Evolutionary conservation across 2,888 invertebrate species (phyloP), one percentile per base, ranked within the genome.

Genomic region (Urechis unicinctus): DNA sequence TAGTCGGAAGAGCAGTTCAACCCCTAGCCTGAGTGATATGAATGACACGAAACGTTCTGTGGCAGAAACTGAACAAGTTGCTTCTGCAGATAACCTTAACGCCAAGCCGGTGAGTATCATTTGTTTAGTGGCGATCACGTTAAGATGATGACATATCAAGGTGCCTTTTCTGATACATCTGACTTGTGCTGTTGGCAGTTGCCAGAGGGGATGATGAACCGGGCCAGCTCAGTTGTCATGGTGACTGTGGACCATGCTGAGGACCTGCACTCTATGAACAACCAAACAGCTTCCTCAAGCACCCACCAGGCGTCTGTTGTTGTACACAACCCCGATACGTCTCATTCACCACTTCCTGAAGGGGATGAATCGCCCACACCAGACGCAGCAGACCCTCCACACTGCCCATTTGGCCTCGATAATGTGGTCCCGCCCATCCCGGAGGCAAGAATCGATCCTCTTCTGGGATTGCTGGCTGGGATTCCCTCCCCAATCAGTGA

Each of bases 1-100:
- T 21, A 88, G 88, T 69, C 85, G 94, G 65, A 95, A 95, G 80
- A 93, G 93, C 60, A 93, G 89, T 78, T 95, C 94, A 42, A 96
- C 95, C 6, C 94, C 95, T 22, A 94, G 93, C 76, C 82, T 95
- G 69, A 76, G 72, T 65, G 74, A 76, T 47, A 70, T 73, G 50
- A 91, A 92, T 0, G 93, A 94, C 73, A 91, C 91, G 36, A 90
- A 78, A 66, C 81, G 84, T 41, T 90, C 93, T 0, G 91, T 93
- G 22, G 92, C 92, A n/a, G 75, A 77, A 17, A 92, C 92, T 1
- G 95, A 95, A 72, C 95, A 95, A 80, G 92, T 94, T 9, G 90
- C 92, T 0, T 94, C 94, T 1, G 93, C 93, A 0, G 95, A 95
- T 77, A 94, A 93, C 80, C 84, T 95, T 21, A 71, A 74, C 4